A percentile compares a stretch with the other conserved stretches of the same genome.
These are phyloP conservation scores for Drosophila mulleri DNA, from an alignment of 2,888 invertebrate species.

Conservation along the genomic window DNA sequence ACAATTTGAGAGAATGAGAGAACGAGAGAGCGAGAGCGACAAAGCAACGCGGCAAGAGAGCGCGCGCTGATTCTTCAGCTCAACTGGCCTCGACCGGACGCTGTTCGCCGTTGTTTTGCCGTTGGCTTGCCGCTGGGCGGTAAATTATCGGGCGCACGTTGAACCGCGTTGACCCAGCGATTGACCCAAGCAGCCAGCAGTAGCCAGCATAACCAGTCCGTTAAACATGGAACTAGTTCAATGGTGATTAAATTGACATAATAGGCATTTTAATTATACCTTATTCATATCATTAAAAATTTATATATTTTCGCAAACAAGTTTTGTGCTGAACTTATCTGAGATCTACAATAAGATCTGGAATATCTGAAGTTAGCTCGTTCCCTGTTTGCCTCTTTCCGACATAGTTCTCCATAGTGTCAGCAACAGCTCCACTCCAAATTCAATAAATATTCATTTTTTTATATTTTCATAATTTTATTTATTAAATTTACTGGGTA, in stretches of 20 bases:
- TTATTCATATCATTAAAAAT: too few relatives aligned
- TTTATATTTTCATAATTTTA: too few relatives aligned
- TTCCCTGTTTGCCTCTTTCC: too few relatives aligned
- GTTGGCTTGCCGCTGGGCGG: slow-evolving; percentile 19
- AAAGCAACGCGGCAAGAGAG: not conserved
- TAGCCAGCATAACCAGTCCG: not conserved
- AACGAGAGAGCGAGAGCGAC: not conserved
- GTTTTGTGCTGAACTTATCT: too few relatives aligned
- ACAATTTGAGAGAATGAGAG: slow-evolving; percentile 50
- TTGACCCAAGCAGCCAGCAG: slow-evolving; percentile 31
- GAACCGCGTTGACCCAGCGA: slow-evolving; percentile 34
- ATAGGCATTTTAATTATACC: too few relatives aligned
- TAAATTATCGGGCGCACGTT: slow-evolving; percentile 56
- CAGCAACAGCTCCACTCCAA: too few relatives aligned
- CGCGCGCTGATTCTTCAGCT: not conserved
- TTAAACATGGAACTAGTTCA: not conserved
- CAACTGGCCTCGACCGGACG: not conserved
- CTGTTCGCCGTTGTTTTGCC: not conserved
- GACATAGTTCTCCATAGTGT: too few relatives aligned
- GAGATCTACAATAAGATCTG: too few relatives aligned
- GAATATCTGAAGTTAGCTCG: too few relatives aligned
- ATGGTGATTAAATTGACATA: not conserved
- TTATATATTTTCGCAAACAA: too few relatives aligned
- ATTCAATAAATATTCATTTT: too few relatives aligned
- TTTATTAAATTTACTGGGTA: not conserved